Base-by-base conservation (phyloP, 2,888 invertebrate genomes). In the Vanessa cardui region DNA sequence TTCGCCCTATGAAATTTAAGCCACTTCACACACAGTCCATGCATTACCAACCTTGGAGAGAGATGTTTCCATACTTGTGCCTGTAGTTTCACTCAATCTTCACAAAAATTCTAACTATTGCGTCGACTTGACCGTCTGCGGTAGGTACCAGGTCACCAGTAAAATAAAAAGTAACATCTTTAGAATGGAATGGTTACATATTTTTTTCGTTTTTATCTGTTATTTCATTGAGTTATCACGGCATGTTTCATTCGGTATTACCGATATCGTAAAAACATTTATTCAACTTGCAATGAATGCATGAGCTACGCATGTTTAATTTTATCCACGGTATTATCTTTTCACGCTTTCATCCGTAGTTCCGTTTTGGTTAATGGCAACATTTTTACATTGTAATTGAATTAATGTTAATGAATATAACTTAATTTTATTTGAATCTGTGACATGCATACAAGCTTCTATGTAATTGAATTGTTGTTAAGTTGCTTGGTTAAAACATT, bases 271-370 rank as follows among this genome's bases (percentile, higher is more conserved):
- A 15, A 20, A 20, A 52, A 8, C 52, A 26, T 54, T 39, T 54
- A 54, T 54, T 26, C 26, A 6, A 21, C 16, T 31, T 54, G 39
- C 31, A 54, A 54, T 54, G 50, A 21, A 50, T 50, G 52, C 31
- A 26, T 16, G 52, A 52, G 52, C 21, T n/a, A 54, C 52, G 52
- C 31, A 31, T 54, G 52, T 26, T 26, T 54, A 31, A 54, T 54
- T 54, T 54, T 54, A 54, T 21, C 31, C 26, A 7, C 12, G 26
- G 6, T 26, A 31, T 54, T 54, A 54, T 54, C 52, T 31, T 54
- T 54, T 54, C 49, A n/a, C n/a, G 26, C 52, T 31, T 54, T 54
- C 52, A 54, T 31, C 52, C 31, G 52, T 31, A n/a, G n/a, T 54
- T 31, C 31, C 52, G 50, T 50, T 31, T 16, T 31, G 31, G 50